Evolutionary conservation across 2,797 vertebrate genomes (phyloP).

Genomic region (Peromyscus melanophrys): DNA sequence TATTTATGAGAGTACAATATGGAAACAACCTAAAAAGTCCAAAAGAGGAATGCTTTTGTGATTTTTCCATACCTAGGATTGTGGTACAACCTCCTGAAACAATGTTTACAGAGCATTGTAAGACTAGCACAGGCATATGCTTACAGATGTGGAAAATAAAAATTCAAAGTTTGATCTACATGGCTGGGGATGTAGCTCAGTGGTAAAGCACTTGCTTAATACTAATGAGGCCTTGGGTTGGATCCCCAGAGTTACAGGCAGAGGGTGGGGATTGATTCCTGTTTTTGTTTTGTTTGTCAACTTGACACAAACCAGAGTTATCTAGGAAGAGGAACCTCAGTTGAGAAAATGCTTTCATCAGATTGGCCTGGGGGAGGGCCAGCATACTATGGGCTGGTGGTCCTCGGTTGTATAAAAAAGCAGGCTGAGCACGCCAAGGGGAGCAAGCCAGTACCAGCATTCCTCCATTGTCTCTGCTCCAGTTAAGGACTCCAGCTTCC

Average conservation of each 20-base stretch:
- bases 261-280: not conserved
- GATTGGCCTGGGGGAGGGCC: not conserved
- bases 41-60: not conserved
- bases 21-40: not conserved
- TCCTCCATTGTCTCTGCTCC: not conserved
- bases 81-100: not conserved
- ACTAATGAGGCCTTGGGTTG: not conserved
- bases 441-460: no score
- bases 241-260: not conserved
- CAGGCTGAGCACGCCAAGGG: not conserved
- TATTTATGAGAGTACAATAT: not conserved
- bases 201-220: not conserved
- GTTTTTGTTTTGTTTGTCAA: not conserved
- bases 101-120: not conserved
- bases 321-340: not conserved
- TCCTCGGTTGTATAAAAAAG: not conserved
- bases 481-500: not conserved
- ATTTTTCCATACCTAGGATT: not conserved
- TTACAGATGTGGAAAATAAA: not conserved
- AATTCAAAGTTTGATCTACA: not conserved
- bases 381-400: not conserved
- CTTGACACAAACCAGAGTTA: not conserved
- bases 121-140: not conserved
- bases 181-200: not conserved
- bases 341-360: not conserved